Evolutionary conservation across 2,888 invertebrate genomes (phyloP).

Genomic region (Caenorhabditis afra): DNA sequence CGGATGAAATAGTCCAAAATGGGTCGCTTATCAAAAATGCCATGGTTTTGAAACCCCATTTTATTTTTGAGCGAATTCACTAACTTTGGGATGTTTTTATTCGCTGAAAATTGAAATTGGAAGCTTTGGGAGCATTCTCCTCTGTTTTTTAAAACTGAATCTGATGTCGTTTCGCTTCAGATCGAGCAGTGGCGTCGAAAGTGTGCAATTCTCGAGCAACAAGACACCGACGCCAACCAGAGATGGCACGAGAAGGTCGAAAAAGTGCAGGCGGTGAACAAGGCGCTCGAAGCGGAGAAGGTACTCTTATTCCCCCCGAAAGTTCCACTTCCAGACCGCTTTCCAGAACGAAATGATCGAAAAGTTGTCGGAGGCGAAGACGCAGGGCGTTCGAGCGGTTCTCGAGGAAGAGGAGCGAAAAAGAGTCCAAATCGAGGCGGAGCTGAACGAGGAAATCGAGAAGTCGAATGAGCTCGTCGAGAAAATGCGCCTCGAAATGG

Average conservation of each 20-base stretch:
- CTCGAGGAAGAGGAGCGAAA: conserved; percentile 64
- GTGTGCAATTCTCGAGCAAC: conserved; percentile 65
- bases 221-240: conserved; percentile 73
- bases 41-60: no score
- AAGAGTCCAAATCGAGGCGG: conserved; percentile 33
- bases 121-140: no score
- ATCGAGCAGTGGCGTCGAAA: conserved; percentile 67
- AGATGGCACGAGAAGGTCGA: conserved; percentile 74
- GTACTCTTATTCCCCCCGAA: no score
- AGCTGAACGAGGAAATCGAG: conserved; percentile 56
- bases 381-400: conserved; percentile 76
- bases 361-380: conserved; percentile 75
- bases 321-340: no score
- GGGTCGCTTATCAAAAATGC: no score
- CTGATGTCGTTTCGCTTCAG: no score
- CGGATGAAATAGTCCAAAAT: no score
- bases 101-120: no score
- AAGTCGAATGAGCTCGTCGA: conserved; percentile 43
- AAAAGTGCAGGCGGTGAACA: conserved; percentile 61
- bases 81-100: no score
- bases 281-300: conserved; percentile 71
- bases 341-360: conserved; percentile 74
- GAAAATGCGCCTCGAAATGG: conserved; percentile 51
- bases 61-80: no score
- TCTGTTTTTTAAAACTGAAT: no score